Conservation (phyloP, 2,113 vertebrate genomes). For the Phylloscopus trochilus region DNA sequence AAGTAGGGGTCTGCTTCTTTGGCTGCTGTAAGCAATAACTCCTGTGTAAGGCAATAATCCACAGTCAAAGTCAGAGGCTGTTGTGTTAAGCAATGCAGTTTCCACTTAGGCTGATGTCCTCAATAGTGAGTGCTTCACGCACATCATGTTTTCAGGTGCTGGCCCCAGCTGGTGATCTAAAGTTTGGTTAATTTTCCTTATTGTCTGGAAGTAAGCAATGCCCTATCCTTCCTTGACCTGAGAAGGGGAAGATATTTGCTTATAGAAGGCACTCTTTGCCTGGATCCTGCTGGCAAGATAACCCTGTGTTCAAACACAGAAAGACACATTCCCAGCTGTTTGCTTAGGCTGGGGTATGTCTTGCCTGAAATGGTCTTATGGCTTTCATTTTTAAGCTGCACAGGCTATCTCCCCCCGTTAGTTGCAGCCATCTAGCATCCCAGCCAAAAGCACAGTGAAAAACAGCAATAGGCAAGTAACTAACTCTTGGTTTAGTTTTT, state of each 20-base stretch:
- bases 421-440: neutral
- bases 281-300: constrained; percentile 2
- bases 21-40: neutral
- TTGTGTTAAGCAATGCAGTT: neutral
- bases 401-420: neutral
- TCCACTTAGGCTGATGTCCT: neutral
- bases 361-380: neutral
- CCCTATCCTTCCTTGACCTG: neutral
- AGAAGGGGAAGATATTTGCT: neutral
- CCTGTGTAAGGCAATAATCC: neutral
- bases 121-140: neutral
- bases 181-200: constrained; percentile 3
- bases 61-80: neutral
- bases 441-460: neutral
- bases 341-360: neutral
- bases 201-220: neutral
- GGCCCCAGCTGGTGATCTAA: neutral
- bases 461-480: neutral
- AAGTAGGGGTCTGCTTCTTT: neutral
- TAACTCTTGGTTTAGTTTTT: neutral
- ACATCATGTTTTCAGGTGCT: neutral
- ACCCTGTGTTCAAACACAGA: neutral
- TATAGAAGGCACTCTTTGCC: neutral
- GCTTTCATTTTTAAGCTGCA: neutral
- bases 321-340: neutral